These are phyloP conservation scores for Monomorium pharaonis DNA, from an alignment of 1,140 invertebrate genomes.

Conservation along the genomic window DNA sequence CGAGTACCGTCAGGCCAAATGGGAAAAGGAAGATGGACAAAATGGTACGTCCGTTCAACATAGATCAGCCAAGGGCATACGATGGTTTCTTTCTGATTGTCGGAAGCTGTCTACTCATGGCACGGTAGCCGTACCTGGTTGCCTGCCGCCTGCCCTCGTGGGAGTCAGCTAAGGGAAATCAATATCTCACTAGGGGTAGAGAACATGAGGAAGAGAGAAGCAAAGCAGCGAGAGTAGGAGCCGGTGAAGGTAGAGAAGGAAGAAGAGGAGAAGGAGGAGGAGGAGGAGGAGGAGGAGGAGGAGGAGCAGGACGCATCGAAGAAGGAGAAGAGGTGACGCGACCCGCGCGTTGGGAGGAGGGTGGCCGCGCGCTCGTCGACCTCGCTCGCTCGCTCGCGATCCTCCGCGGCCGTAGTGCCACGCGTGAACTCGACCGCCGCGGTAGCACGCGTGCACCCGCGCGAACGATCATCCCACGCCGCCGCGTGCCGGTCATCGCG, in stretches of 20 bases:
- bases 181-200: slow-evolving; percentile 84
- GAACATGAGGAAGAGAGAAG: slow-evolving; percentile 70
- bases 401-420: slow-evolving; percentile 69
- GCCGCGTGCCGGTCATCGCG: slow-evolving; percentile 56
- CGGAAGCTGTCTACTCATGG: slow-evolving; percentile 71
- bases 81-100: slow-evolving; percentile 68
- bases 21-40: slow-evolving; percentile 51
- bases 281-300: slow-evolving; percentile 45
- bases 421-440: slow-evolving; percentile 69
- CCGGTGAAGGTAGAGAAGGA: slow-evolving; percentile 49
- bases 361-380: slow-evolving; percentile 65
- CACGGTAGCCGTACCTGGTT: slow-evolving; percentile 74
- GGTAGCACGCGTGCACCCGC: slow-evolving; percentile 63
- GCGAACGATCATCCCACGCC: slow-evolving; percentile 31
- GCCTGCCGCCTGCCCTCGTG: slow-evolving; percentile 82
- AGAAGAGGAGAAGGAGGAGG: slow-evolving; percentile 30
- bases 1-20: slow-evolving; percentile 9
- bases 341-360: slow-evolving; percentile 18
- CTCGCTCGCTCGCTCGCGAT: slow-evolving; percentile 61
- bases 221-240: slow-evolving; percentile 63
- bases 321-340: slow-evolving; percentile 38
- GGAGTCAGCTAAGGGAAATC: slow-evolving; percentile 85
- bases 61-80: slow-evolving; percentile 28
- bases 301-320: slow-evolving; percentile 39
- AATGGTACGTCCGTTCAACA: slow-evolving; percentile 20